These are phyloP conservation scores for Lutraria lutraria DNA, from an alignment of 2,888 invertebrate species.

Conservation along the genomic window DNA sequence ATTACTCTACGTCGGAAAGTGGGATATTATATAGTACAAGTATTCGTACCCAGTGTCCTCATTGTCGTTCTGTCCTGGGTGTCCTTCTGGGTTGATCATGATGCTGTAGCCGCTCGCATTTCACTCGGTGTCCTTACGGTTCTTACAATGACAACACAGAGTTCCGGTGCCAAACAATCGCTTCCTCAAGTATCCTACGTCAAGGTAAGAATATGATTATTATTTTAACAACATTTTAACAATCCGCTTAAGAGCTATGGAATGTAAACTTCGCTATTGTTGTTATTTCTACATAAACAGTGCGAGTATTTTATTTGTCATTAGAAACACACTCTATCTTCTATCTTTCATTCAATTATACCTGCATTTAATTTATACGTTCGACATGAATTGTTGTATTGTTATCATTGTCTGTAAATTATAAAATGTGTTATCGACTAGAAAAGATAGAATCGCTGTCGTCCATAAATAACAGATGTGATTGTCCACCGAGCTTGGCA, in stretches of 20 bases:
- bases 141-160: constrained; percentile 73
- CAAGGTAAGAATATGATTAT: constrained; percentile 40
- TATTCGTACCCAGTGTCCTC: constrained; percentile 88
- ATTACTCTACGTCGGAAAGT: constrained; percentile 93
- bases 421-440: too few relatives aligned
- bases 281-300: too few relatives aligned
- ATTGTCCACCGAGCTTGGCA: not conserved
- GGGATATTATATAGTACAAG: constrained; percentile 90
- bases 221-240: too few relatives aligned
- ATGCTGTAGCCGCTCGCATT: constrained; percentile 66
- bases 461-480: not conserved
- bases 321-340: too few relatives aligned
- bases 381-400: too few relatives aligned
- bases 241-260: too few relatives aligned
- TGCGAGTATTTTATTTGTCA: too few relatives aligned
- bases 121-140: constrained; percentile 70
- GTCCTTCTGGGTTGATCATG: constrained; percentile 88
- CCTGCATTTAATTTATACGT: too few relatives aligned
- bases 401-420: too few relatives aligned
- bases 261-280: too few relatives aligned
- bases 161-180: constrained; percentile 64
- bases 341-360: too few relatives aligned
- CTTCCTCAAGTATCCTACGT: constrained; percentile 69
- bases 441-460: not conserved
- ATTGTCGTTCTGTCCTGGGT: constrained; percentile 90